phyloP scores from a whole-genome alignment of 2,888 invertebrate species.

The Choristoneura rosaceana region DNA sequence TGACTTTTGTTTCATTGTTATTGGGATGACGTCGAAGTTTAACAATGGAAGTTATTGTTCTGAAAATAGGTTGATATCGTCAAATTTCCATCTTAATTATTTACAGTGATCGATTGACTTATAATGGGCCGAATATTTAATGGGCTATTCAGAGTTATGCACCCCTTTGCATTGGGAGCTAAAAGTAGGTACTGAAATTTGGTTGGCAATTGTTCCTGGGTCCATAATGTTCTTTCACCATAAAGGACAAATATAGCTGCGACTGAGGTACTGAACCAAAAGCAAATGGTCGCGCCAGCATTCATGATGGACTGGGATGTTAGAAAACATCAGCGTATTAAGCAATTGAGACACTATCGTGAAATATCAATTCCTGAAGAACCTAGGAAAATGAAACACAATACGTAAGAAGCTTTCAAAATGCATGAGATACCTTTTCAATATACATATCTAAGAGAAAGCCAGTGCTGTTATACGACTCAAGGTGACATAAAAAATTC shows the following conservation, averaged over 20 bases:
- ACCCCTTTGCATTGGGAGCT: neutral
- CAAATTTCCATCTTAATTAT: neutral
- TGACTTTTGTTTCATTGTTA: slow-evolving; percentile 1
- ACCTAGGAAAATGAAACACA: neutral
- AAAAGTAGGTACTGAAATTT: too few species aligned
- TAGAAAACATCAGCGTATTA: neutral
- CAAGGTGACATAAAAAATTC: slow-evolving; percentile 12
- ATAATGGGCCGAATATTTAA: neutral
- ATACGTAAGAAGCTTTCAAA: slow-evolving; percentile 22
- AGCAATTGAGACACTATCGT: neutral
- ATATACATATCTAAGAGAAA: slow-evolving; percentile 22
- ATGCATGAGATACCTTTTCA: slow-evolving; percentile 25
- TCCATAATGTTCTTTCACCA: too few species aligned
- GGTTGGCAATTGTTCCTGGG: too few species aligned
- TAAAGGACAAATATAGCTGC: too few species aligned
- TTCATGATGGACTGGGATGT: neutral
- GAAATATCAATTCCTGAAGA: neutral
- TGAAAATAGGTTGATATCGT: neutral
- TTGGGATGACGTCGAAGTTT: slow-evolving; percentile 3
- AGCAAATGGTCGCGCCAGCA: too few species aligned
- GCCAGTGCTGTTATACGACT: slow-evolving; percentile 3
- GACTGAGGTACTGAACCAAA: too few species aligned
- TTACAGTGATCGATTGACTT: neutral
- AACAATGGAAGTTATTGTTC: slow-evolving; percentile 3
- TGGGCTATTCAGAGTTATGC: neutral